A percentile compares a stretch with the other conserved stretches of the same genome.
These are phyloP conservation scores for Epinephelus awoara DNA, from an alignment of 2,797 vertebrate species.

Conservation along the genomic window DNA sequence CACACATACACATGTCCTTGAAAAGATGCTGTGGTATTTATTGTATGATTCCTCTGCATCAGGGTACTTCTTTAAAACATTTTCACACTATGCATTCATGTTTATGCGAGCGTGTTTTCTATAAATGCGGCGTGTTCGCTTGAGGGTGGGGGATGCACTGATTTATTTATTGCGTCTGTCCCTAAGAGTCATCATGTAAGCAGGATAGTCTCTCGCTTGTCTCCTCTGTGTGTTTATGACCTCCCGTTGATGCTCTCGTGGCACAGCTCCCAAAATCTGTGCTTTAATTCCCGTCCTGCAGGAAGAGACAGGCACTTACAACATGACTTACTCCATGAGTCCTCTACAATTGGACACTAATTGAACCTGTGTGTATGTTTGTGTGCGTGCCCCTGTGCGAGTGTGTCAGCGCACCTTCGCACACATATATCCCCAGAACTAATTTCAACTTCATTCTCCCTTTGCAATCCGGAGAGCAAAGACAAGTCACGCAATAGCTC, in stretches of 20 bases:
- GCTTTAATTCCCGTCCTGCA: conserved; percentile 68
- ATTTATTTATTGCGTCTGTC: conserved; percentile 71
- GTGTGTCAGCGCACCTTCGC: conserved; percentile 9
- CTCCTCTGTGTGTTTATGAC: conserved; percentile 71
- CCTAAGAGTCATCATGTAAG: conserved; percentile 56
- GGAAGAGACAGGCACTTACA: conserved; percentile 71
- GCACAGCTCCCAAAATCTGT: conserved; percentile 57
- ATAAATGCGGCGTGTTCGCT: conserved; percentile 39
- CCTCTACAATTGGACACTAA: conserved; percentile 57
- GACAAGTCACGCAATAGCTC: conserved; percentile 69
- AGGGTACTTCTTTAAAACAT: conserved; percentile 29
- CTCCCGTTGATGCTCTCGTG: conserved; percentile 57
- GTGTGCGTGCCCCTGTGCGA: neutral
- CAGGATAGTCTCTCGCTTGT: conserved; percentile 58
- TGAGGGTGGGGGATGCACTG: conserved; percentile 16
- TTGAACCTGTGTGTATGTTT: conserved; percentile 58
- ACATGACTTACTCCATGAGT: conserved; percentile 75
- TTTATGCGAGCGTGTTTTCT: conserved; percentile 34
- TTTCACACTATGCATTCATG: conserved; percentile 28
- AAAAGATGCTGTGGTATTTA: conserved; percentile 32
- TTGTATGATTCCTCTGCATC: conserved; percentile 1
- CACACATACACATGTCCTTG: conserved; percentile 7
- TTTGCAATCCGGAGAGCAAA: conserved; percentile 53
- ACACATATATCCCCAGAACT: conserved; percentile 56
- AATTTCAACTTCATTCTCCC: conserved; percentile 71